Evolutionary conservation across 2,888 invertebrate genomes (phyloP).

Genomic region (Alcis repandata): DNA sequence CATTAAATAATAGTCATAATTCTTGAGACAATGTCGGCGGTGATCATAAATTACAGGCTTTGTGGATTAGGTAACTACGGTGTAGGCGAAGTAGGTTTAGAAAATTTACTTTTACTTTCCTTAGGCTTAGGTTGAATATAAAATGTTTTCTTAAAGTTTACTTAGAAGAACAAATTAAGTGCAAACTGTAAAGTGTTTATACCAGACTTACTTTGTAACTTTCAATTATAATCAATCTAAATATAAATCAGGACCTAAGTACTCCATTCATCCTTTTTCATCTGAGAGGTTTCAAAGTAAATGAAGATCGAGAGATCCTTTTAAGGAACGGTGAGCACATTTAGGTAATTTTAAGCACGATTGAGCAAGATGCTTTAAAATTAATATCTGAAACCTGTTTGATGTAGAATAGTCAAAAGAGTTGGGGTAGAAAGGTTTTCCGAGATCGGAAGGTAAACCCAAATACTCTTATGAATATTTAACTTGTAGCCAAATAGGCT

Average conservation of each 20-base stretch:
- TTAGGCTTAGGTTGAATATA: neutral
- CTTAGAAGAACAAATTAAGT: too few relatives aligned
- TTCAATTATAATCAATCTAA: slow-evolving; percentile 20
- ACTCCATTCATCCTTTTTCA: slow-evolving; percentile 19
- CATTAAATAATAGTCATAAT: slow-evolving; percentile 35
- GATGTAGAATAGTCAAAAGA: neutral
- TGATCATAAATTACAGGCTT: slow-evolving; percentile 37
- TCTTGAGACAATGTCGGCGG: slow-evolving; percentile 22
- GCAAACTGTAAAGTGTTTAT: neutral
- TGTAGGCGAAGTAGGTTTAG: slow-evolving; percentile 28
- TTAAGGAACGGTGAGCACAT: slow-evolving; percentile 1
- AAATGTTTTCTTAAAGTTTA: too few relatives aligned
- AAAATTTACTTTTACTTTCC: slow-evolving; percentile 36
- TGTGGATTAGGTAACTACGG: slow-evolving; percentile 39
- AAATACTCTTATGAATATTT: too few relatives aligned
- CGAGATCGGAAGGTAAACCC: too few relatives aligned
- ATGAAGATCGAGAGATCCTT: slow-evolving; percentile 19
- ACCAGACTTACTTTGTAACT: neutral
- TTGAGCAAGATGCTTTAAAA: slow-evolving; percentile 2
- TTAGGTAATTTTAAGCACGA: slow-evolving; percentile 1
- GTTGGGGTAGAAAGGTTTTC: neutral
- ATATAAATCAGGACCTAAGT: slow-evolving; percentile 13
- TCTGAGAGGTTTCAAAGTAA: slow-evolving; percentile 15
- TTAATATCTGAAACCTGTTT: slow-evolving; percentile 1
- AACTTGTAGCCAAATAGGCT: too few relatives aligned